Base-by-base conservation (phyloP, 1,140 invertebrate genomes). In the Heliconius hewitsoni region DNA sequence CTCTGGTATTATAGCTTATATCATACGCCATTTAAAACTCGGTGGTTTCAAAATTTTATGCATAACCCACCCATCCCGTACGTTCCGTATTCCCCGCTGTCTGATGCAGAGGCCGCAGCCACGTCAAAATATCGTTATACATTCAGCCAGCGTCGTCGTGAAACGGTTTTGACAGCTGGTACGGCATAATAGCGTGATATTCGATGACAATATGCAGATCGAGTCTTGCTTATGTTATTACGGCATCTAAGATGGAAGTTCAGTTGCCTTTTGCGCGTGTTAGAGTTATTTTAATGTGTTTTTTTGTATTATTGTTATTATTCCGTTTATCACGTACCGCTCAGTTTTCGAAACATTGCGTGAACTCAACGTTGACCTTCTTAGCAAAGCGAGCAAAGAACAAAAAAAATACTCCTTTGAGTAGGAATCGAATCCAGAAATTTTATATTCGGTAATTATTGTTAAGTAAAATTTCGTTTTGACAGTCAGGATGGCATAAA, bases 81-180 rank as follows among this genome's bases (percentile, higher is more conserved):
- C 78, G 60, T 66, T 42, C 71, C n/a, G 76, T 82, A 83, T 83
- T 83, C 82, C 79, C 78, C 72, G 74, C 84, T 86, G 85, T 86
- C 85, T 83, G 79, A 72, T 83, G 85, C 84, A 86, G 81, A 60
- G 79, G 71, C 79, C 76, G 79, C 81, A 78, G 79, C 71, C 78
- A 74, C 77, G 78, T 81, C 83, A 85, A 78, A 82, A 82, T 82
- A 83, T 83, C 80, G 80, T 81, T 83, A 80, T 77, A 80, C 81
- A 81, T 83, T 82, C 83, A 76, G 77, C 57, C 46, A 76, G 82
- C 77, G 79, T 77, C 74, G 78, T 72, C 78, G 82, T 83, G 76
- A 83, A 85, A 83, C 84, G 84, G 82, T 85, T 85, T 81, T 85
- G 84, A 85, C 84, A 85, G 83, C 66, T 75, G 82, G 78, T 76